Evolutionary conservation across 2,113 vertebrate species (phyloP), one percentile per base, ranked within the genome.

Genomic region (Lepus americanus): DNA sequence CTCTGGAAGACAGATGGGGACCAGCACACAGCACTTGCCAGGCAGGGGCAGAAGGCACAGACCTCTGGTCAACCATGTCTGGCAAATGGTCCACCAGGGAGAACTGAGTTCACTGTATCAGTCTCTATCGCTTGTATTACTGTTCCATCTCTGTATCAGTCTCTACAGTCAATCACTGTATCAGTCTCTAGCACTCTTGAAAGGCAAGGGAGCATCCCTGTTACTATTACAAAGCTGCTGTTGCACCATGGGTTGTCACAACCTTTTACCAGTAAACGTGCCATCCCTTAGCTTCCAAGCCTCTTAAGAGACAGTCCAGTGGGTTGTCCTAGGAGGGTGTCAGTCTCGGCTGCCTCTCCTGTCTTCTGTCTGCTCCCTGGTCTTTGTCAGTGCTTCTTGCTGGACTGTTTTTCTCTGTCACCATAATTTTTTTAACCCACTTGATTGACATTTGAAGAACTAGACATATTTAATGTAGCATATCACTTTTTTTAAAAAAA

Each of bases 21-120:
- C 33, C 9, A 36, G n/a, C 1, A 13, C 36, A 0, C 25, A 17
- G 29, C 9, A 0, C 1, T 1, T n/a, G 14, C 51, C 1, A 10
- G 33, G 82, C 70, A 53, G 44, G 61, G 55, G 31, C 27, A 2
- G 4, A 1, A 9, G n/a, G 44, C 7, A 33, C 23, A 31, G 77
- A 12, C 14, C 63, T 69, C 31, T 31, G 16, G 79, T 14, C 6
- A 83, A 4, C 29, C 49, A 2, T 69, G 25, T 61, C 0, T 25
- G 0, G 2, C 3, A 27, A 69, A 61, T 69, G 44, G 55, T 33
- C 39, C 69, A 31, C 69, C 5, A 6, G 1, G 10, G 61, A 93
- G 83, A 83, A 55, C 22, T 0, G n/a, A 55, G 55, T 27, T 81
- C 12, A 17, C 6, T 39, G 11, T 2, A 27, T 5, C 39, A 44